These are phyloP conservation scores for Galaxias olidus DNA, from an alignment of 2,797 vertebrate genomes.

Conservation along the genomic window DNA sequence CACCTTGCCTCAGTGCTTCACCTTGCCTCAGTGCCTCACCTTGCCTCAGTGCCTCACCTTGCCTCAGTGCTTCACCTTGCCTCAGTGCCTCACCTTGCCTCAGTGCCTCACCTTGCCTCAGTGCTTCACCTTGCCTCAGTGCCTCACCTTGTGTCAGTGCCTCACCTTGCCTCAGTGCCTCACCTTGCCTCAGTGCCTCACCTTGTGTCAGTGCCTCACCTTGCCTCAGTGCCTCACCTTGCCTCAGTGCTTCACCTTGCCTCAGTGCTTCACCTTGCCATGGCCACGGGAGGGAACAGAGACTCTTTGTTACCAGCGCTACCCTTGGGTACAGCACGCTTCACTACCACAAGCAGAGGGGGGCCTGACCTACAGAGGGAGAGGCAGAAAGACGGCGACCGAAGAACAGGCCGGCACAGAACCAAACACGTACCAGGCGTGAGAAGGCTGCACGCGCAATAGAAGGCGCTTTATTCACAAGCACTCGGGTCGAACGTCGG, in stretches of 20 bases:
- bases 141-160: too few relatives aligned
- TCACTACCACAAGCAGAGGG: conserved; percentile 5
- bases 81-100: too few relatives aligned
- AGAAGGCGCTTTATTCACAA: too few relatives aligned
- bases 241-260: conserved; percentile 8
- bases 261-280: conserved; percentile 21
- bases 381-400: neutral
- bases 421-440: neutral
- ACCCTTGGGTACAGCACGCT: conserved; percentile 19
- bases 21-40: too few relatives aligned
- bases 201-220: conserved; percentile 4
- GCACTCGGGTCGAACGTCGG: too few relatives aligned
- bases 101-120: conserved; percentile 15
- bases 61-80: conserved; percentile 21
- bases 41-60: conserved; percentile 6
- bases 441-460: too few relatives aligned
- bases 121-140: conserved; percentile 17
- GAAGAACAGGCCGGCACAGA: neutral
- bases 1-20: conserved; percentile 22
- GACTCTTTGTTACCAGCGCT: conserved; percentile 14
- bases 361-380: neutral
- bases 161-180: conserved; percentile 23
- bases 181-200: conserved; percentile 10
- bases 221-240: conserved; percentile 21
- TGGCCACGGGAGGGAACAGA: conserved; percentile 18